Percentiles rank a stretch among this genome's conserved stretches.
phyloP scores from a whole-genome alignment of 2,888 invertebrate species.

The Acanthacorydalis orientalis region DNA sequence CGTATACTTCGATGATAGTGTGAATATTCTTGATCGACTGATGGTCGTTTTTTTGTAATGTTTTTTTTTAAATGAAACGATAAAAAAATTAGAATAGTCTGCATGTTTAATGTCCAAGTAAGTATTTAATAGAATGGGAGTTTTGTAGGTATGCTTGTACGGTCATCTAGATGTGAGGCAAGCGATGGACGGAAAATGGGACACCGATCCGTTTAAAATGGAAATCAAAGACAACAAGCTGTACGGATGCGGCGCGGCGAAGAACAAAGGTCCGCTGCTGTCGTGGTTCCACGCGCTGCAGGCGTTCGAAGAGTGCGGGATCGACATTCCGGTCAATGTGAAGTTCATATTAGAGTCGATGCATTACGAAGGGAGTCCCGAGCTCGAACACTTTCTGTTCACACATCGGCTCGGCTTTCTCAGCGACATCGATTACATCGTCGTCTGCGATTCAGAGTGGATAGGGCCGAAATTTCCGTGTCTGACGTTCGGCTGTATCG shows the following conservation, averaged over 20 bases:
- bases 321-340: constrained; percentile 26
- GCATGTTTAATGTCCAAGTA: no score
- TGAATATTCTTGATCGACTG: background rate
- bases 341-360: constrained; percentile 28
- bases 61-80: no score
- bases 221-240: constrained; percentile 18
- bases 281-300: constrained; percentile 26
- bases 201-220: constrained; percentile 25
- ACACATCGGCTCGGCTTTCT: constrained; percentile 16
- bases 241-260: constrained; percentile 25
- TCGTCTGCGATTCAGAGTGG: constrained; percentile 27
- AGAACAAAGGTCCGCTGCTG: constrained; percentile 26
- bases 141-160: constrained; percentile 21
- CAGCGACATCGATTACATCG: constrained; percentile 21
- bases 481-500: constrained; percentile 26
- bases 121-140: no score
- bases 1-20: constrained; percentile 7
- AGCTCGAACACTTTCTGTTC: constrained; percentile 21
- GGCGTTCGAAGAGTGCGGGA: constrained; percentile 19
- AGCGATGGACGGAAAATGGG: constrained; percentile 20
- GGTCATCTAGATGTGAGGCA: constrained; percentile 26
- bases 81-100: no score
- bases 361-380: constrained; percentile 22
- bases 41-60: no score
- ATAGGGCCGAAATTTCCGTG: constrained; percentile 27